phyloP scores from a whole-genome alignment of 53 echinoderm and acorn worm genomes.

The Apostichopus leukothele region DNA sequence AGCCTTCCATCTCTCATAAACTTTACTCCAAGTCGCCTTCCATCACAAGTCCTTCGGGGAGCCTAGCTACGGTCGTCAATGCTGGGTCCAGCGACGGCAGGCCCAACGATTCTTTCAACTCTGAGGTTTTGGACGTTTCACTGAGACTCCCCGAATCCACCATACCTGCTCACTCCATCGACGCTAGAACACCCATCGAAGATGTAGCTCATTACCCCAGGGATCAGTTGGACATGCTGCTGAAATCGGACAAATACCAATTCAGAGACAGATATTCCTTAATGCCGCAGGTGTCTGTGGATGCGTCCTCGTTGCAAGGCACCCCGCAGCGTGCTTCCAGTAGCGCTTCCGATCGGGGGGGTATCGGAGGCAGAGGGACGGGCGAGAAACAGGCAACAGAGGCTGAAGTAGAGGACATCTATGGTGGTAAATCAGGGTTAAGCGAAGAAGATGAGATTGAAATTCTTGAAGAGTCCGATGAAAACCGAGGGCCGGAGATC shows the following conservation, averaged over 20 bases:
- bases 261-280: constrained; percentile 64
- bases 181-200: constrained; percentile 56
- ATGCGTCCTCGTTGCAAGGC: constrained; percentile 43
- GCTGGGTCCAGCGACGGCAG: background rate
- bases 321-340: background rate
- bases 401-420: background rate
- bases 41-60: background rate
- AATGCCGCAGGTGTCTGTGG: constrained; percentile 69
- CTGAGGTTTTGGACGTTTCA: constrained; percentile 27
- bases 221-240: constrained; percentile 71
- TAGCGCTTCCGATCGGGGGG: background rate
- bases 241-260: constrained; percentile 61
- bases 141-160: constrained; percentile 74
- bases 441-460: constrained; percentile 79
- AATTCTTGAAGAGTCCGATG: constrained; percentile 50
- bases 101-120: constrained; percentile 14
- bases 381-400: background rate
- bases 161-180: constrained; percentile 52
- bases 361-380: background rate
- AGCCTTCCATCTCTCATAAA: constrained; percentile 37
- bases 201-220: constrained; percentile 70
- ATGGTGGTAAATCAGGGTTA: background rate
- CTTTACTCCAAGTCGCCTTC: background rate
- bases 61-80: background rate
- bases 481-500: constrained; percentile 9